Conservation (phyloP, 2,888 invertebrate species). For the Cheiracanthium punctorium region DNA sequence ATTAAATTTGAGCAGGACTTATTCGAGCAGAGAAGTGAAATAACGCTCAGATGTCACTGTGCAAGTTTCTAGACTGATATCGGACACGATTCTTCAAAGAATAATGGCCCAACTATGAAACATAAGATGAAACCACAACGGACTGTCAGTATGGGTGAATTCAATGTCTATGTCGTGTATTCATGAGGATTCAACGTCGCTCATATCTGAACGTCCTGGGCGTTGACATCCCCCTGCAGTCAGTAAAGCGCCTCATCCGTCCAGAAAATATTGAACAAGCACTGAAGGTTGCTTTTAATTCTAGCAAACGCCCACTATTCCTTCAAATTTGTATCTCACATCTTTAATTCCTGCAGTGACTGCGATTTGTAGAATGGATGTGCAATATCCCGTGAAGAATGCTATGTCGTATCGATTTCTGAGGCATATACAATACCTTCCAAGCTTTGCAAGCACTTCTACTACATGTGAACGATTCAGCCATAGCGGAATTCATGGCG, state of each 20-base stretch:
- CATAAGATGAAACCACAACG: background rate
- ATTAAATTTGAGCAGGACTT: background rate
- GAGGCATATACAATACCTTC: background rate
- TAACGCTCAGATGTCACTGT: background rate
- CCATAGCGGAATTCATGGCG: background rate
- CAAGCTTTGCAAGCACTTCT: background rate
- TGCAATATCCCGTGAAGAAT: background rate
- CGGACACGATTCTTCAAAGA: background rate
- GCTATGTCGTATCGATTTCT: background rate
- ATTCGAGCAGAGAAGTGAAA: background rate
- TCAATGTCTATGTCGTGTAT: background rate
- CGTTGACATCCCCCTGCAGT: background rate
- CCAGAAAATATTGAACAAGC: background rate
- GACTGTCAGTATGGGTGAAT: background rate
- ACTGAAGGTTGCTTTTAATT: background rate
- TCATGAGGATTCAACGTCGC: background rate
- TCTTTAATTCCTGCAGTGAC: background rate
- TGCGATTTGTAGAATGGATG: background rate
- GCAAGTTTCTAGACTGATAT: background rate
- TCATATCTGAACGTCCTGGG: background rate
- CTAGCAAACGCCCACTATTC: background rate
- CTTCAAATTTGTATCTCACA: background rate
- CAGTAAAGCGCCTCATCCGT: background rate
- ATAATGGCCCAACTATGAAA: background rate
- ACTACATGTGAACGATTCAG: background rate